Evolutionary conservation across 2,888 invertebrate genomes (phyloP).

Genomic region (Mantis religiosa): DNA sequence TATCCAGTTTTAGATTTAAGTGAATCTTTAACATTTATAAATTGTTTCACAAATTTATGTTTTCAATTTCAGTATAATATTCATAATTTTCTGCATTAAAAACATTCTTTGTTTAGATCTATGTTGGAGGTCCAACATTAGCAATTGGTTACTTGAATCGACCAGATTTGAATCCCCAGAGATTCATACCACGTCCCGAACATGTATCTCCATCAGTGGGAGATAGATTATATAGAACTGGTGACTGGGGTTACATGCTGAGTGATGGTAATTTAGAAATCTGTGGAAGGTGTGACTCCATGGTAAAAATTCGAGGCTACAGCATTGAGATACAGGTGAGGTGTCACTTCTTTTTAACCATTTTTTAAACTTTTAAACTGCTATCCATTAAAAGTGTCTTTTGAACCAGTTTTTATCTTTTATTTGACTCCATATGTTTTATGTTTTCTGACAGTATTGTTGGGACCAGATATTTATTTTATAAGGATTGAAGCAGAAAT

Average conservation of each 20-base stretch:
- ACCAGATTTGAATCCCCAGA: constrained; percentile 33
- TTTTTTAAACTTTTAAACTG: too few relatives aligned
- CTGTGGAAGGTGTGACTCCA: constrained; percentile 35
- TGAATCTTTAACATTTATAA: too few relatives aligned
- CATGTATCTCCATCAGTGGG: constrained; percentile 30
- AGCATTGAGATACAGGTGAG: constrained; percentile 35
- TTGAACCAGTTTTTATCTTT: too few relatives aligned
- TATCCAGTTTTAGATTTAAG: too few relatives aligned
- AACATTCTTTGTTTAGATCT: constrained; percentile 30
- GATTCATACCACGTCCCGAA: constrained; percentile 33
- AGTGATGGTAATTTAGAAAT: constrained; percentile 35
- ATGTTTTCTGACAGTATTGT: too few relatives aligned
- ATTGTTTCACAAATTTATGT: too few relatives aligned
- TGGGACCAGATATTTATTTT: too few relatives aligned
- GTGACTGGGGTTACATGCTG: constrained; percentile 36
- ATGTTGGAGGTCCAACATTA: constrained; percentile 35
- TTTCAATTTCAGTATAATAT: too few relatives aligned
- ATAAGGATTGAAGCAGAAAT: too few relatives aligned
- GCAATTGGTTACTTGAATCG: constrained; percentile 36
- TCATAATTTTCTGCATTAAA: too few relatives aligned
- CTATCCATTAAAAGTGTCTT: too few relatives aligned
- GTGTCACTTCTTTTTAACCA: background rate
- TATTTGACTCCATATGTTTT: too few relatives aligned
- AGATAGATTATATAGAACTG: constrained; percentile 34
- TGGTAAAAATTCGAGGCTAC: constrained; percentile 37